These are phyloP conservation scores for Hypsopygia costalis DNA, from an alignment of 2,888 invertebrate genomes.

Conservation along the genomic window DNA sequence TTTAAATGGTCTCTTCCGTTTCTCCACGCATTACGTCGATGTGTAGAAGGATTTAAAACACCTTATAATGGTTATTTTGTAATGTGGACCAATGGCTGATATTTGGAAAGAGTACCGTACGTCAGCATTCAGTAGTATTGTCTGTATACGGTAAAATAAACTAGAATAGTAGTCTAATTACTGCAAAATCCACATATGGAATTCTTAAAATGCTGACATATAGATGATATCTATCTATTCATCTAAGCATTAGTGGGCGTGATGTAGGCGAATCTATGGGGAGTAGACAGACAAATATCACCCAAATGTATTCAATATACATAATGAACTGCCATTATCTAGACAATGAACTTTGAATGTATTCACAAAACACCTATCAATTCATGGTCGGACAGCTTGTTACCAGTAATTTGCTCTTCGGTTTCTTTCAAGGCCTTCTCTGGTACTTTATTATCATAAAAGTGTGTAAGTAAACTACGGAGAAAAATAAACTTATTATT, in stretches of 20 bases:
- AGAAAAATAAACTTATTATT: not conserved
- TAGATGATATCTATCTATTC: no score
- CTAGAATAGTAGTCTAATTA: no score
- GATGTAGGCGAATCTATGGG: conserved; percentile 41
- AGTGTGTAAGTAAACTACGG: no score
- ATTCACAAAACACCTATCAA: conserved; percentile 1
- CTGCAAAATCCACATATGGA: no score
- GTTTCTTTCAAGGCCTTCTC: not conserved
- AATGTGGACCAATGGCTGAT: no score
- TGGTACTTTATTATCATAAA: not conserved
- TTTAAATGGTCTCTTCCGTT: conserved; percentile 17
- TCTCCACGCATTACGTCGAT: no score
- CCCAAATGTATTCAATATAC: conserved; percentile 34
- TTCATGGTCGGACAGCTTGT: conserved; percentile 8
- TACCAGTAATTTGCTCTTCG: not conserved
- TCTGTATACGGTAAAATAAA: no score
- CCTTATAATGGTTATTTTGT: no score
- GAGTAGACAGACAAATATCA: conserved; percentile 30
- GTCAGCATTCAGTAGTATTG: no score
- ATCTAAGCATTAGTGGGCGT: conserved; percentile 31
- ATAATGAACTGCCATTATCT: conserved; percentile 37
- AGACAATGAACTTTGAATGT: conserved; percentile 39
- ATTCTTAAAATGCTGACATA: no score
- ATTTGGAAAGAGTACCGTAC: no score
- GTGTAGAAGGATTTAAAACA: no score